Base-by-base conservation (phyloP, 2,113 vertebrate genomes). In the Ranitomeya imitator region DNA sequence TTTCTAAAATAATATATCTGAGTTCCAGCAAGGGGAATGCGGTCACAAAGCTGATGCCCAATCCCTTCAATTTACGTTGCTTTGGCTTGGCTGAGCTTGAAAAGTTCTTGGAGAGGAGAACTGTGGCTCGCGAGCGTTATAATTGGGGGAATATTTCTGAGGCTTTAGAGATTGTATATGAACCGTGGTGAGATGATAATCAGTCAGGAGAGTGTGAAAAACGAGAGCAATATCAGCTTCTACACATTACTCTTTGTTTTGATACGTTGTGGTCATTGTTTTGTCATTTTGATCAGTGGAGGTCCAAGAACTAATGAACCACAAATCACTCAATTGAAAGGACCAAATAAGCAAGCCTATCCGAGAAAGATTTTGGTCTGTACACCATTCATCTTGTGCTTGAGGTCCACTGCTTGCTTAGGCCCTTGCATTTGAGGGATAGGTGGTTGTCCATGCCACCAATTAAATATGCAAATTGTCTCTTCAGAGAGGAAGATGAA, bases 1-100 rank as follows among this genome's bases (percentile, higher is more conserved):
- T 96, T 95, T 96, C 94, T 95, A 96, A 97, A 95, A 96, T 95
- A 97, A 97, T 95, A 95, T 92, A 92, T 93, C 95, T 96, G 92
- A 91, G 93, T 93, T 96, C 94, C 94, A 95, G 90, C 95, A 94
- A 94, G 93, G 95, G 96, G 93, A 96, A 97, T 96, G 96, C 94
- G 97, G 96, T 96, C 93, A 89, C 92, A 94, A 95, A 96, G 96
- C 96, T 95, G 94, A 96, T 95, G 94, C 94, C 94, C 93, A 95
- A 96, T 95, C 95, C 95, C 93, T 94, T 96, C 95, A 96, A 94
- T 96, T 96, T 96, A 94, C 93, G 94, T 95, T 95, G 96, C 94
- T 96, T 96, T 95, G 94, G 94, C 95, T 96, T 97, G 96, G 96
- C 96, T 93, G 91, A 91, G 93, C 83, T 93, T 94, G 93, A 92